Evolutionary conservation across 2,888 invertebrate genomes (phyloP), one percentile per base, ranked within the genome.

Genomic region (Cancer borealis): DNA sequence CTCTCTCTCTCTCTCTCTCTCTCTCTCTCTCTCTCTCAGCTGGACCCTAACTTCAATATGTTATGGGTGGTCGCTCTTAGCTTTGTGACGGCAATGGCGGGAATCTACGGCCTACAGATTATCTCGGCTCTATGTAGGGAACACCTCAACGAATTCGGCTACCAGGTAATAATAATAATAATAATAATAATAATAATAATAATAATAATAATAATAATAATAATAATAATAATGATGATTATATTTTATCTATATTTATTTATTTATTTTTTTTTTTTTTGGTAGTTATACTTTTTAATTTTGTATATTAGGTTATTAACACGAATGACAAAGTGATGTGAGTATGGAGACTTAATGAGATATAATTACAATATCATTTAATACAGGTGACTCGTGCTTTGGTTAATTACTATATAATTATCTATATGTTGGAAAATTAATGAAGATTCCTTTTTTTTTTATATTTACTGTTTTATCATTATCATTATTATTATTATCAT

Each of bases 1-100:
- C 66, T 66, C 66, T 66, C 66, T 66, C 66, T 66, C 66, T 66
- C 66, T 66, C 66, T 66, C 66, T n/a, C 66, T 21, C 66, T 21
- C 66, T 49, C 49, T 91, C 26, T 73, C 45, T 45, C 60, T 45
- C 47, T 73, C 45, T 45, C 73, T 5, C 91, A 91, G 91, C 4
- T 73, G 8, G 73, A 46, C 73, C 73, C 73, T 3, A 73, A 91
- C 91, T 3, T 17, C 17, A 91, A 1, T n/a, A 66, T 21, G 66
- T 45, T 91, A 39, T 91, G 91, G 91, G 10, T 91, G 8, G 0
- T 6, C 0, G 17, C 39, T 21, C 49, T 91, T 21, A 73, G 66
- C 73, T 73, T 91, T 21, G 10, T 66, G 12, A 66, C 91, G 3
- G 39, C 73, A 45, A 6, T 66, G 4, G 12, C 21, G 17, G 91